These are phyloP conservation scores for Ataeniobius toweri DNA, from an alignment of 2,797 vertebrate genomes.

Conservation along the genomic window DNA sequence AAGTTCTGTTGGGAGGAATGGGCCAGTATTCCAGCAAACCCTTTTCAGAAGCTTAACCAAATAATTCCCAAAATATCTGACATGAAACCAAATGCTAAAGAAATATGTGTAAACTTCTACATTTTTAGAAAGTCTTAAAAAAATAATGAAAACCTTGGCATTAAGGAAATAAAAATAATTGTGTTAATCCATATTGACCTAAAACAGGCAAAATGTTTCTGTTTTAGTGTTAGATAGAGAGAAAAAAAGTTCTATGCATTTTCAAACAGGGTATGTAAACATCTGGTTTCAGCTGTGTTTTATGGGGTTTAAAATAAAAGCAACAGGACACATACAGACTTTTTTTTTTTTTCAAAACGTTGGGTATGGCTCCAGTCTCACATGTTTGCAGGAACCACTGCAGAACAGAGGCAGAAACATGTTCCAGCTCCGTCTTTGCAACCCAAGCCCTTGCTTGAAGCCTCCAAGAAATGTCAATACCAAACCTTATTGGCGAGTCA, in stretches of 20 bases:
- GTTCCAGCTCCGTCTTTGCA: conserved; percentile 20
- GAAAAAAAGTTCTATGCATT: no score
- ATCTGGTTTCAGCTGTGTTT: not conserved
- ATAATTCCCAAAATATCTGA: not conserved
- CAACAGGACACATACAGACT: not conserved
- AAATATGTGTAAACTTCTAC: not conserved
- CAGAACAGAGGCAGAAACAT: conserved; percentile 21
- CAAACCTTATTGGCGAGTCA: conserved; percentile 30
- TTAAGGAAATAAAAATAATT: not conserved
- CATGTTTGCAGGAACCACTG: conserved; percentile 11
- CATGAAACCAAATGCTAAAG: no score
- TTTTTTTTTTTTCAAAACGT: not conserved
- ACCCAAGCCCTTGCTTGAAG: conserved; percentile 24
- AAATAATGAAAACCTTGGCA: not conserved
- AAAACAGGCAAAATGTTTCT: no score
- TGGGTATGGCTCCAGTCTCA: conserved; percentile 2
- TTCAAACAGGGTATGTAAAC: no score
- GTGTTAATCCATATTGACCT: not conserved
- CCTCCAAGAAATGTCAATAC: conserved; percentile 41
- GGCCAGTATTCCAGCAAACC: not conserved
- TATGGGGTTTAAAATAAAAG: not conserved
- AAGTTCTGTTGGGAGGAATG: not conserved
- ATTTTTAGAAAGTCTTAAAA: not conserved
- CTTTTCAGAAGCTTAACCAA: not conserved
- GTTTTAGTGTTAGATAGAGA: no score